These are phyloP conservation scores for Camptogramma bilineatum DNA, from an alignment of 2,888 invertebrate genomes.

Conservation along the genomic window DNA sequence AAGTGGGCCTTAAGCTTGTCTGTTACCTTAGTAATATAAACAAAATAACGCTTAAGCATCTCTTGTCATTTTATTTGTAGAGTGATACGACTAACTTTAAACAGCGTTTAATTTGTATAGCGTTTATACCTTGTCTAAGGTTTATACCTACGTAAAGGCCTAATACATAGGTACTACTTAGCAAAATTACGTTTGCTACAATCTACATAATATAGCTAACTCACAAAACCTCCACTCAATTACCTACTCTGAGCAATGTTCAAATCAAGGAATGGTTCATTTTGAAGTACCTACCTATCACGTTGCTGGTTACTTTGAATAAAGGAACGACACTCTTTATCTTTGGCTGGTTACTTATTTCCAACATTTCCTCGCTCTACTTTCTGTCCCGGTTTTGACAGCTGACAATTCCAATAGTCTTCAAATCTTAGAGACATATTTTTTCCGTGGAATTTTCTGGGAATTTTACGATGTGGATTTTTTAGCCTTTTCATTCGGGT, in stretches of 20 bases:
- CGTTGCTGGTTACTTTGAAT: background rate
- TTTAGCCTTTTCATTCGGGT: background rate
- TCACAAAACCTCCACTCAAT: background rate
- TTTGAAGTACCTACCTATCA: background rate
- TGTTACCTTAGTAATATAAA: too few species aligned
- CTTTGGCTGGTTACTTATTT: background rate
- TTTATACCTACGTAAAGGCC: too few species aligned
- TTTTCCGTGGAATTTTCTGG: constrained; percentile 8
- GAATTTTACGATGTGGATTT: too few species aligned
- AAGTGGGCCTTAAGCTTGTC: too few species aligned
- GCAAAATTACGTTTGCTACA: too few species aligned
- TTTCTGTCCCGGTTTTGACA: constrained; percentile 9
- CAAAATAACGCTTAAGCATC: too few species aligned
- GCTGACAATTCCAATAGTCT: constrained; percentile 18
- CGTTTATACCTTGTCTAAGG: too few species aligned
- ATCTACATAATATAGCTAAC: background rate
- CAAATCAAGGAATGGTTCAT: background rate
- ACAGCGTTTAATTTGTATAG: too few species aligned
- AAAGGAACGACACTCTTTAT: too few species aligned
- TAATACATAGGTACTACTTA: too few species aligned
- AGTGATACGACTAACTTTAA: too few species aligned
- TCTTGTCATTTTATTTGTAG: too few species aligned
- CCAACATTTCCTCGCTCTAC: background rate
- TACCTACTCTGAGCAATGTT: background rate
- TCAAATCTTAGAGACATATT: background rate